Conservation (phyloP, 2,113 vertebrate species). For the Lathamus discolor region DNA sequence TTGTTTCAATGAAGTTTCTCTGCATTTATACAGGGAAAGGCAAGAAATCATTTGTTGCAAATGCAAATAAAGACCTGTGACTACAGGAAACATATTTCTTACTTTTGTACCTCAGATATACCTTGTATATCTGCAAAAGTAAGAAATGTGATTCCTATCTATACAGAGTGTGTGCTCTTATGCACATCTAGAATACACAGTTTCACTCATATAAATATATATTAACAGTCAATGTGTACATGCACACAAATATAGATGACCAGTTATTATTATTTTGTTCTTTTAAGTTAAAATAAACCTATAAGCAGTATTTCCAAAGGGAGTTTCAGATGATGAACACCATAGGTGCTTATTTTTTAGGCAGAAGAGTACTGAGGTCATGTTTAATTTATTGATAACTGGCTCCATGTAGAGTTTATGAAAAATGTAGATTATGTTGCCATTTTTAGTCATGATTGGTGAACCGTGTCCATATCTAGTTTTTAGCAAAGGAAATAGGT, state of each 20-base stretch:
- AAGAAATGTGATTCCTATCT: rapidly evolving
- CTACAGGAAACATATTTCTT: neutral
- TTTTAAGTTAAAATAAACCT: neutral
- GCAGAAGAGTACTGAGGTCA: neutral
- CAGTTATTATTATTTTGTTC: neutral
- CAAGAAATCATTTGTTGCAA: neutral
- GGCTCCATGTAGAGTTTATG: neutral
- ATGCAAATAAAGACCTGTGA: neutral
- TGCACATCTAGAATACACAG: neutral
- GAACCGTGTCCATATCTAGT: rapidly evolving
- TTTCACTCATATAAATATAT: neutral
- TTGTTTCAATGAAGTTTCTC: neutral
- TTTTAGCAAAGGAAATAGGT: neutral
- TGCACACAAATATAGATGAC: rapidly evolving
- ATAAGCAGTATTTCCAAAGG: neutral
- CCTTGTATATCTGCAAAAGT: neutral
- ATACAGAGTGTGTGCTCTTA: rapidly evolving
- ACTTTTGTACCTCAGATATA: neutral
- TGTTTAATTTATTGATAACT: neutral
- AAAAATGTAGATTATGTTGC: neutral
- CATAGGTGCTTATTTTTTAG: neutral
- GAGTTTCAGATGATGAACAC: neutral
- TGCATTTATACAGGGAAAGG: neutral
- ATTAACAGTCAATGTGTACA: neutral
- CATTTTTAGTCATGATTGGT: neutral